These are phyloP conservation scores for Gadopsis bispinosus DNA, from an alignment of 2,797 vertebrate species.

Conservation along the genomic window DNA sequence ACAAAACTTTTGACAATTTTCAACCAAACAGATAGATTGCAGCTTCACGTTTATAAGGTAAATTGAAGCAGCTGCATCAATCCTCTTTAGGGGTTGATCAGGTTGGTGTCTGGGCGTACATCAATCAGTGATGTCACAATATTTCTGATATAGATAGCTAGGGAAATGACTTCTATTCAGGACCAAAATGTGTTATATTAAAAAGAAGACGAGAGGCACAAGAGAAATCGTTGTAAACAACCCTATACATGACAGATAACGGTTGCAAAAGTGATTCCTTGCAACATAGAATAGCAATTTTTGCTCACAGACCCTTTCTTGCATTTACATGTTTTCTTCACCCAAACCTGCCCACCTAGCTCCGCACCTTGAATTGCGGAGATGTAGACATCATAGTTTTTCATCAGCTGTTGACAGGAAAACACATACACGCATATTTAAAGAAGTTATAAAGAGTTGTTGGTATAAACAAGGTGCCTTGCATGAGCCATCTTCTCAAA, in stretches of 20 bases:
- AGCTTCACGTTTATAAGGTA: not conserved
- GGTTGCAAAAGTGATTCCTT: not conserved
- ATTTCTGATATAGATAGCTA: not conserved
- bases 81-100: not conserved
- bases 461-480: not conserved
- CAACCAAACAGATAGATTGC: conserved; percentile 9
- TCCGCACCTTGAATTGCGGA: not conserved
- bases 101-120: not conserved
- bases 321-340: not conserved
- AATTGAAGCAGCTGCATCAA: not conserved
- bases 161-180: not conserved
- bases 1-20: conserved; percentile 13
- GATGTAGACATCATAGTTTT: not conserved
- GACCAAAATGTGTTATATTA: not conserved
- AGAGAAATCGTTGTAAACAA: not conserved
- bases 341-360: not conserved
- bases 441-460: not conserved
- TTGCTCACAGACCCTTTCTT: not conserved
- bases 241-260: not conserved
- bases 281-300: not conserved
- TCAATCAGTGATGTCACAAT: not conserved
- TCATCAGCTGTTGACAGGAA: not conserved
- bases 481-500: not conserved
- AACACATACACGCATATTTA: not conserved
- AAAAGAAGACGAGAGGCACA: not conserved